Percentiles rank a stretch among this genome's conserved stretches.
Evolutionary conservation across 2,113 vertebrate species (phyloP).

Genomic region (Cranoglanis bouderius): DNA sequence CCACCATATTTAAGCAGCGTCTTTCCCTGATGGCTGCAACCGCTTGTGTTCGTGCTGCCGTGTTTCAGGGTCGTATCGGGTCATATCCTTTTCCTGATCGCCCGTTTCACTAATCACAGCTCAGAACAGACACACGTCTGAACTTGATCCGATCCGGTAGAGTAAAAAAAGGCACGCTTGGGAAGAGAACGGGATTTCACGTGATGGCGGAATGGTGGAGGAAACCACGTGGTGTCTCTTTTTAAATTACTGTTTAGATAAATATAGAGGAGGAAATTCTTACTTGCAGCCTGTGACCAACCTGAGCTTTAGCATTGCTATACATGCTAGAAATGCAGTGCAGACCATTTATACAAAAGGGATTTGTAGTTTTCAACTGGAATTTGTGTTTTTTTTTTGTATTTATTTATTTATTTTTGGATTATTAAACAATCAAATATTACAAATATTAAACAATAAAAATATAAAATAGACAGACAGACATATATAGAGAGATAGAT

Average conservation of each 20-base stretch:
- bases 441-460: background rate
- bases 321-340: no score
- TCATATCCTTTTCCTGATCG: background rate
- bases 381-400: no score
- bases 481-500: background rate
- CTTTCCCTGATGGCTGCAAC: background rate
- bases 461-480: background rate
- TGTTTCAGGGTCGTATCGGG: background rate
- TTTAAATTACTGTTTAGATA: no score
- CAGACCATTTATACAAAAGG: no score
- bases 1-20: background rate
- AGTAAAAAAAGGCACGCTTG: background rate
- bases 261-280: background rate
- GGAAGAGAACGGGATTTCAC: conserved; percentile 29
- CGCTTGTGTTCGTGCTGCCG: background rate
- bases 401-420: background rate
- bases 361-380: background rate
- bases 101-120: conserved; percentile 32
- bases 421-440: no score
- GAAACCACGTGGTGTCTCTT: background rate
- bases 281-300: background rate
- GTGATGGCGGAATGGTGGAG: background rate
- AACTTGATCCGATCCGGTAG: background rate
- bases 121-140: conserved; percentile 27
- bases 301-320: background rate